These are phyloP conservation scores for Microcaecilia unicolor DNA, from an alignment of 2,797 vertebrate genomes.

Conservation along the genomic window DNA sequence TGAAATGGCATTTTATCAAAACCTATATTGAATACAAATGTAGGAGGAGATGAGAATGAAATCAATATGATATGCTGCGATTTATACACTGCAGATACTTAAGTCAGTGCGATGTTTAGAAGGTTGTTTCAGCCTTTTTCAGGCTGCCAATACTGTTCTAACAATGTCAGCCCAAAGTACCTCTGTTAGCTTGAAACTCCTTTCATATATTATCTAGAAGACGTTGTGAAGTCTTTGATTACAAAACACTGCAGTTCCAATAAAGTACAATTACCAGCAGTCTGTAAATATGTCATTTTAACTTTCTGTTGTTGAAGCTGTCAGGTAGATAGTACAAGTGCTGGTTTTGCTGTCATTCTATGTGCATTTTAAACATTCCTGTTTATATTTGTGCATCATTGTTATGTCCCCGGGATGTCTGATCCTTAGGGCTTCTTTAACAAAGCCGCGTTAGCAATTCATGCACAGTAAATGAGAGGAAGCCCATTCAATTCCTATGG, in stretches of 20 bases:
- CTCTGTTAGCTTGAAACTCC: slow-evolving; percentile 36
- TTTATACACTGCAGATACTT: slow-evolving; percentile 38
- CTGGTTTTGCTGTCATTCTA: too few relatives aligned
- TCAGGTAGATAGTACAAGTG: too few relatives aligned
- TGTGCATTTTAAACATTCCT: too few relatives aligned
- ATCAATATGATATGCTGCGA: slow-evolving; percentile 17
- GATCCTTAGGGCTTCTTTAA: too few relatives aligned
- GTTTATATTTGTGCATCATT: too few relatives aligned
- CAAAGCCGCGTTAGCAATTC: too few relatives aligned
- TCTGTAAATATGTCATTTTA: slow-evolving; percentile 2
- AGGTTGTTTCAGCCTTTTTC: slow-evolving; percentile 34
- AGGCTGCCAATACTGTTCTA: slow-evolving; percentile 27
- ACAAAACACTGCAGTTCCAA: slow-evolving; percentile 23
- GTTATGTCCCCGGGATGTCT: too few relatives aligned
- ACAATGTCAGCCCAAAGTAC: slow-evolving; percentile 34
- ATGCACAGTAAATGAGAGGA: too few relatives aligned
- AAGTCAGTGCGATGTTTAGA: slow-evolving; percentile 35
- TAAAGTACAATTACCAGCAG: slow-evolving; percentile 14
- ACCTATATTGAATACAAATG: too few relatives aligned
- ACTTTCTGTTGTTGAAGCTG: too few relatives aligned
- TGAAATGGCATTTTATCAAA: slow-evolving; percentile 8
- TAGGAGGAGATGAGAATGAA: slow-evolving; percentile 1
- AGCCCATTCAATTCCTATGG: too few relatives aligned
- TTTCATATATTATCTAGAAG: slow-evolving; percentile 33
- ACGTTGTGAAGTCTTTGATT: slow-evolving; percentile 29